Evolutionary conservation across 2,113 vertebrate genomes (phyloP).

Genomic region (Bufo bufo): DNA sequence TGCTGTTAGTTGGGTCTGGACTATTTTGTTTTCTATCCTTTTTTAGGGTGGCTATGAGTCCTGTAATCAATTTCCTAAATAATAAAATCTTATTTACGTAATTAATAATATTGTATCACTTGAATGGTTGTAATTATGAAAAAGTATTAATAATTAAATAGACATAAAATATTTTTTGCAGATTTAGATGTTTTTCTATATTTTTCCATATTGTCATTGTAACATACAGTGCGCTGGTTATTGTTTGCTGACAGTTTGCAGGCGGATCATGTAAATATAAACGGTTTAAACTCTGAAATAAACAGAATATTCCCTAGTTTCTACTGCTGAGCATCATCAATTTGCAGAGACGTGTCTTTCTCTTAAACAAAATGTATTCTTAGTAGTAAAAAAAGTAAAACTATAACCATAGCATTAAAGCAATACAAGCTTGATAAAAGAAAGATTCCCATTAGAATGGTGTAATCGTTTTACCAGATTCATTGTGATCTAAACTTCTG

Average conservation of each 20-base stretch:
- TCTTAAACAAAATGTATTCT: constrained; percentile 12
- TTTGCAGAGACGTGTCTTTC: neutral
- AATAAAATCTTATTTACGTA: too few species aligned
- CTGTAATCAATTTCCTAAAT: too few species aligned
- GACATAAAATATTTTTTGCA: neutral
- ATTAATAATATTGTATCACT: neutral
- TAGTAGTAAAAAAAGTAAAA: constrained; percentile 1
- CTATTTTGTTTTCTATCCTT: too few species aligned
- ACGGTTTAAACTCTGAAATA: constrained; percentile 27
- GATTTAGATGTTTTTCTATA: neutral
- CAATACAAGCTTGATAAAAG: constrained; percentile 28
- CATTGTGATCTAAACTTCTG: neutral
- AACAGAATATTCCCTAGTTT: constrained; percentile 48
- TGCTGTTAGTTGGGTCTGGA: too few species aligned
- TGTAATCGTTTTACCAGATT: constrained; percentile 22
- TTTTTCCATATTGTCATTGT: constrained; percentile 14
- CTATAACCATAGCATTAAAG: neutral
- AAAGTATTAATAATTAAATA: neutral
- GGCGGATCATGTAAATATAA: constrained; percentile 25
- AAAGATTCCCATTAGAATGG: constrained; percentile 20
- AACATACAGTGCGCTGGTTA: constrained; percentile 7
- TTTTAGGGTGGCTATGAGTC: too few species aligned
- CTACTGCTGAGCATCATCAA: constrained; percentile 35
- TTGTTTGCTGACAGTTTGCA: constrained; percentile 41
- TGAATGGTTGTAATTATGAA: neutral